Conservation (phyloP, 1,140 invertebrate genomes). For the Anoplophora glabripennis region DNA sequence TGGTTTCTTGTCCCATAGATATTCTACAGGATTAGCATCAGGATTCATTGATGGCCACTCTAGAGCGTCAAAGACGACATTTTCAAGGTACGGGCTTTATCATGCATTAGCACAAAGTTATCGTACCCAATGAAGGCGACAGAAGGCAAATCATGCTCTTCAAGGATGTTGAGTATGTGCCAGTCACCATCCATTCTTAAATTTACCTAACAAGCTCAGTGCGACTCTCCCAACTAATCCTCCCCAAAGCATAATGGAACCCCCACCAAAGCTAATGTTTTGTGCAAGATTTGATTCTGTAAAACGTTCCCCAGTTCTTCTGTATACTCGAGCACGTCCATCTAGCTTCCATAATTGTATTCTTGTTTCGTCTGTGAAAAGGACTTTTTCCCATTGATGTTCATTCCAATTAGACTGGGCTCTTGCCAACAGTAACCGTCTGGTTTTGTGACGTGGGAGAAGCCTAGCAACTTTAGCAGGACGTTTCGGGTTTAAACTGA, state of each 20-base stretch:
- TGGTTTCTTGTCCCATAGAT: conserved; percentile 22
- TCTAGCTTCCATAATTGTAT: conserved; percentile 19
- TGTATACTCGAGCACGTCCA: conserved; percentile 31
- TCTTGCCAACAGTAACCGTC: background rate
- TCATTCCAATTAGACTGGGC: background rate
- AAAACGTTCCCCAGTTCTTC: conserved; percentile 33
- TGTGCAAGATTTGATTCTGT: conserved; percentile 31
- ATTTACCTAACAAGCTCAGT: conserved; percentile 18
- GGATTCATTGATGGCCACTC: conserved; percentile 11
- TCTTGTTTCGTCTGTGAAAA: conserved; percentile 16
- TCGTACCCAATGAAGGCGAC: conserved; percentile 1
- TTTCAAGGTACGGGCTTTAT: conserved; percentile 6
- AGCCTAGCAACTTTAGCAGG: conserved; percentile 10
- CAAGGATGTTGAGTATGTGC: conserved; percentile 15
- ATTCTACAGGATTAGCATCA: conserved; percentile 12
- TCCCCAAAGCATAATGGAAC: conserved; percentile 42
- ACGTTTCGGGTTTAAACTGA: conserved; percentile 9
- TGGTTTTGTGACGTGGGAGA: background rate
- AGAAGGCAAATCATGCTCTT: conserved; percentile 9
- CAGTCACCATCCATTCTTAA: conserved; percentile 22
- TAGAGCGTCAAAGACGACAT: conserved; percentile 3
- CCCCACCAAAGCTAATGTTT: conserved; percentile 37
- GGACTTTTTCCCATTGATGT: conserved; percentile 8
- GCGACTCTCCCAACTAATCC: conserved; percentile 28
- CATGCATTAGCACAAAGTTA: conserved; percentile 7